Evolutionary conservation across 2,888 invertebrate species (phyloP), one percentile per base, ranked within the genome.

Genomic region (Lasioglossum vierecki): DNA sequence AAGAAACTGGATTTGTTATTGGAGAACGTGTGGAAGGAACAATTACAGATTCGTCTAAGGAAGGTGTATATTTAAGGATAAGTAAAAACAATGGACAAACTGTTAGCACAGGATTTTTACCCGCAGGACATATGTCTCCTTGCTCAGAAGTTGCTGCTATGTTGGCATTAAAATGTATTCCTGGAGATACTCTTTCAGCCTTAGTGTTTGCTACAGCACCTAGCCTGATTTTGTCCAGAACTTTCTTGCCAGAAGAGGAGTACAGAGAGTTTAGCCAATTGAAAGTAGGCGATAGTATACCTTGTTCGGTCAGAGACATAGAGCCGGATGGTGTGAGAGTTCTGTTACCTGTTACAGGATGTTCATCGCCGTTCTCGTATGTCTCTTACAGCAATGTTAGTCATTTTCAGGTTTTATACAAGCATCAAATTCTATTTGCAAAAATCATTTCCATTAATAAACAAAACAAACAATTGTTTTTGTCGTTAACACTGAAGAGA

Each of bases 111-210:
- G 94, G 88, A 26, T 94, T 93, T 75, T 84, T 95, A 30, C 95
- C 95, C 4, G 90, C 94, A 0, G 93, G 93, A 5, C 95, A 94
- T 66, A 88, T 95, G 86, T 90, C 94, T 0, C 94, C 93, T 0
- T 94, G 93, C 79, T 60, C 86, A 8, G 91, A 94, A 66, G 71
- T 94, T 4, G 94, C 92, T 4, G 88, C 83, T 79, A 82, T 92
- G 60, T 68, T 94, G 11, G 91, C 93, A 11, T 86, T 92, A 0
- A 93, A 90, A 85, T 91, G 79, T 6, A 83, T 89, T 22, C 87
- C 92, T 15, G 95, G 94, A 0, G 91, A 93, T n/a, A 85, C 80
- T 8, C 80, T 95, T 0, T 85, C 89, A 13, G 94, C 94, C 44
- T 60, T 91, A 2, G 92, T 95, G 41, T 95, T 94, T 39, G 83